Percentiles rank a stretch among this genome's conserved stretches.
phyloP scores from a whole-genome alignment of 2,113 vertebrate genomes.

The human (Homo sapiens) region DNA sequence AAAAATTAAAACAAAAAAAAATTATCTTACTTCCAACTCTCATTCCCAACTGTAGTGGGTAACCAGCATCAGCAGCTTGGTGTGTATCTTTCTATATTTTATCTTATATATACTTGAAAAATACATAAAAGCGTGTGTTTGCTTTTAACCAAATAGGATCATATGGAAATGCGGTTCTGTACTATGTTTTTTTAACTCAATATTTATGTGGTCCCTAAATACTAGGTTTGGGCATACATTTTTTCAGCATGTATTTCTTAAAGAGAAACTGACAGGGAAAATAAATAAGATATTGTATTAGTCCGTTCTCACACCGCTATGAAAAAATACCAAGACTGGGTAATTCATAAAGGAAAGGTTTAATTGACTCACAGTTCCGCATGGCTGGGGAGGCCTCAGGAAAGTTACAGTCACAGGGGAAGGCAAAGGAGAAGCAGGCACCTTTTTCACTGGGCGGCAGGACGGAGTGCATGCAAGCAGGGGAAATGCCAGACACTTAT shows the following conservation, averaged over 20 bases:
- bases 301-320: too few species aligned
- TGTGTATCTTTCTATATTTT: not conserved
- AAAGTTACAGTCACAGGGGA: too few species aligned
- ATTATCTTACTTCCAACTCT: not conserved
- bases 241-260: not conserved
- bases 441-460: too few species aligned
- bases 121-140: not conserved
- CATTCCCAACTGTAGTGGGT: not conserved
- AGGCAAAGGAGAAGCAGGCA: too few species aligned
- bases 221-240: not conserved
- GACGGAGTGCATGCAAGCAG: too few species aligned
- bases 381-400: too few species aligned
- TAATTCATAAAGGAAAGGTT: too few species aligned
- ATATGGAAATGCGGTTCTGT: not conserved
- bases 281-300: not conserved
- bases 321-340: too few species aligned
- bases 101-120: rapidly evolving
- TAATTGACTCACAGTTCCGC: too few species aligned
- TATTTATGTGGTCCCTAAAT: not conserved
- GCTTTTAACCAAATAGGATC: not conserved
- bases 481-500: too few species aligned
- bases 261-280: not conserved
- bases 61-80: not conserved
- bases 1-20: not conserved
- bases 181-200: not conserved